Conservation (phyloP, 2,113 vertebrate genomes). For the Lasiurus borealis region DNA sequence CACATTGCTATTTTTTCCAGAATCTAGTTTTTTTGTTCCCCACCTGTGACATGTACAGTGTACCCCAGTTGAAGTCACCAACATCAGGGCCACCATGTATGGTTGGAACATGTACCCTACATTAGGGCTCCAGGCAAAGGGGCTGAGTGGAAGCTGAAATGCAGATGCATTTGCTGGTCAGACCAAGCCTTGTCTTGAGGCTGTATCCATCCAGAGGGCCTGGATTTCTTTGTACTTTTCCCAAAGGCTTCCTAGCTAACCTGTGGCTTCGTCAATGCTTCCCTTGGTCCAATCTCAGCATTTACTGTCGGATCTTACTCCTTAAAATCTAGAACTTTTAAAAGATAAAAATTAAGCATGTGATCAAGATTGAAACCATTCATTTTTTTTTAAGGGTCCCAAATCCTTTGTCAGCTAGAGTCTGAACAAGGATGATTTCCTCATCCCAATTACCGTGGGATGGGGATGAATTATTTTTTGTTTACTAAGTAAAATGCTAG, state of each 20-base stretch:
- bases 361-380: neutral
- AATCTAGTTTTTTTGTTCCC: neutral
- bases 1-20: fast-evolving
- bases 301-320: neutral
- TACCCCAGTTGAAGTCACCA: neutral
- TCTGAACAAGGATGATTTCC: neutral
- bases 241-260: neutral
- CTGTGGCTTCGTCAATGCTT: neutral
- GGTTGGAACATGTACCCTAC: neutral
- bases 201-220: neutral
- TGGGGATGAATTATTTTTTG: slow-evolving; percentile 3
- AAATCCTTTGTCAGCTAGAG: neutral
- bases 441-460: neutral
- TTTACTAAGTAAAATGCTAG: neutral
- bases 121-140: neutral
- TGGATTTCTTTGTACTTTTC: neutral
- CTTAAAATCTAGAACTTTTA: neutral
- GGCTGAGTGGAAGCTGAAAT: neutral
- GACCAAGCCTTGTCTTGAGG: neutral
- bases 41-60: neutral
- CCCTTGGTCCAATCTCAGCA: neutral
- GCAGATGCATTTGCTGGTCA: neutral
- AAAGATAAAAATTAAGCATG: neutral
- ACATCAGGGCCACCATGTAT: neutral
- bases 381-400: neutral